phyloP scores from a whole-genome alignment of 30 jellyfish, hydroid and myxozoan genomes.

The Euphysa ruthae region DNA sequence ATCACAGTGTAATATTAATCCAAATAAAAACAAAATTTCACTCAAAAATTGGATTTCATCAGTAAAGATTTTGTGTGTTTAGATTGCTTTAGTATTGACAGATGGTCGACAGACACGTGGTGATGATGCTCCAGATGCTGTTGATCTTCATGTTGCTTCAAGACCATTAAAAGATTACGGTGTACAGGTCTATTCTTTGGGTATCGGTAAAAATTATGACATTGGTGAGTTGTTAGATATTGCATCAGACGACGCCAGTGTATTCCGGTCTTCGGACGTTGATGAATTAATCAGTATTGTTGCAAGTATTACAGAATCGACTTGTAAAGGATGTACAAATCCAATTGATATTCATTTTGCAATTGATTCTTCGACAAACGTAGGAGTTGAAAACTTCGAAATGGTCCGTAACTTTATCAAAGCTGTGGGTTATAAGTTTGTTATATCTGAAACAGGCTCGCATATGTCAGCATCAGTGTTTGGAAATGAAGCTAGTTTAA shows the following conservation, averaged over 20 bases:
- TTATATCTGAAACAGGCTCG: conserved; percentile 71
- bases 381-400: conserved; percentile 45
- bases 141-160: conserved; percentile 80
- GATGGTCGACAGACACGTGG: conserved; percentile 96
- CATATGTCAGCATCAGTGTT: conserved; percentile 86
- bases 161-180: conserved; percentile 79
- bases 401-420: conserved; percentile 46
- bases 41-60: too few relatives aligned
- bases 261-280: conserved; percentile 72
- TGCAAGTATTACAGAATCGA: conserved; percentile 69
- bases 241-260: conserved; percentile 99
- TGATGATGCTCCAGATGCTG: conserved; percentile 70
- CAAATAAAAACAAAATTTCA: too few relatives aligned
- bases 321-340: conserved; percentile 92
- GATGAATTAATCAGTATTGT: conserved; percentile 77
- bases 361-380: conserved; percentile 65
- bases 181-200: conserved; percentile 84
- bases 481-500: conserved; percentile 56
- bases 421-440: conserved; percentile 66
- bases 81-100: conserved; percentile 90
- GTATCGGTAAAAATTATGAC: conserved; percentile 81
- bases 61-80: too few relatives aligned
- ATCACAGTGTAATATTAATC: too few relatives aligned
- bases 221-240: conserved; percentile 89
- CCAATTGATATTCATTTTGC: conserved; percentile 92